Conservation (phyloP, 2,113 vertebrate genomes). For the Macquaria australasica region DNA sequence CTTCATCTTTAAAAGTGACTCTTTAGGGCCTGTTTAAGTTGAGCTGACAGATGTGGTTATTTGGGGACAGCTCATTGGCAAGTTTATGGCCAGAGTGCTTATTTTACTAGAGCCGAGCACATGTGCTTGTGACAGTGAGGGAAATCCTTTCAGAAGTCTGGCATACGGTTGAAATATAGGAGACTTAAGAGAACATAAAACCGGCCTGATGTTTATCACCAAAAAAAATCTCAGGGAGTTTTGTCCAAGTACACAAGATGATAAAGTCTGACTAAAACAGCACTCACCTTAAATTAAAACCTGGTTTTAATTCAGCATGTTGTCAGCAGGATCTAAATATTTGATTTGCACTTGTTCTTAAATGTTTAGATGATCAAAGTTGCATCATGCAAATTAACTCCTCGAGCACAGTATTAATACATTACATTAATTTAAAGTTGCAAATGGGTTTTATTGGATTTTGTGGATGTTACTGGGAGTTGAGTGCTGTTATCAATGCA, state of each 20-base stretch:
- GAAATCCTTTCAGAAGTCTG: conserved; percentile 79
- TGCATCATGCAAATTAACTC: conserved; percentile 19
- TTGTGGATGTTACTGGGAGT: background rate
- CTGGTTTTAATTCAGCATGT: conserved; percentile 18
- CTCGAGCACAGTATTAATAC: background rate
- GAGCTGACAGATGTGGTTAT: conserved; percentile 82
- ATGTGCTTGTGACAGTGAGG: conserved; percentile 78
- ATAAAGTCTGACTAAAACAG: conserved; percentile 29
- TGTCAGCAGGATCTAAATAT: conserved; percentile 11
- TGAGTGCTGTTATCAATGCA: background rate
- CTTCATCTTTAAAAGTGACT: conserved; percentile 74
- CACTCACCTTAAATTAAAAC: conserved; percentile 15
- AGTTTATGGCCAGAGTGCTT: conserved; percentile 79
- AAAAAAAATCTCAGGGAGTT: conserved; percentile 12
- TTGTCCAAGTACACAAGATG: conserved; percentile 18
- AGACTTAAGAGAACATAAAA: conserved; percentile 68
- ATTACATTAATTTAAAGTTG: background rate
- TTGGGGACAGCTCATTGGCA: conserved; percentile 82
- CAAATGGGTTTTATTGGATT: background rate
- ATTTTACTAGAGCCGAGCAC: conserved; percentile 78
- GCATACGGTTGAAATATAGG: conserved; percentile 66
- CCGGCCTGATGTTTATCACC: conserved; percentile 55
- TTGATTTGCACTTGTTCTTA: conserved; percentile 2
- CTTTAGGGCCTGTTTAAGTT: conserved; percentile 76
- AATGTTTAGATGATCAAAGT: conserved; percentile 24